phyloP scores from a whole-genome alignment of 2,888 invertebrate genomes.

The Drosophila eohydei region DNA sequence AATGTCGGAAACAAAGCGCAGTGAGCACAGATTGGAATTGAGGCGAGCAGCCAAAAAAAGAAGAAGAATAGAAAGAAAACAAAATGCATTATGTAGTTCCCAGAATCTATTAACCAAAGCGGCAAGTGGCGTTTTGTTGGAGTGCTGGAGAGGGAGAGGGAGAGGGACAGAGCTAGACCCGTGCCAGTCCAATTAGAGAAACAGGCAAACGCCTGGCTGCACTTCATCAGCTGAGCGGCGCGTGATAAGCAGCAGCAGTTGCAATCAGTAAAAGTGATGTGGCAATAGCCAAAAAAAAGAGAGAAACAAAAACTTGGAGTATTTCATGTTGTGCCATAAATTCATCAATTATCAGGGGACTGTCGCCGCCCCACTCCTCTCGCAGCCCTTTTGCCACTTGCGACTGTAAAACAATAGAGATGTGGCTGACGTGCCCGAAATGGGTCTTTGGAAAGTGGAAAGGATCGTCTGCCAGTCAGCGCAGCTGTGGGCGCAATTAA shows the following conservation, averaged over 20 bases:
- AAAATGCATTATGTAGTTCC: slow-evolving; percentile 46
- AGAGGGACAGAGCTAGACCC: slow-evolving; percentile 6
- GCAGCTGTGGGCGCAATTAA: slow-evolving; percentile 68
- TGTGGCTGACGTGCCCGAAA: slow-evolving; percentile 47
- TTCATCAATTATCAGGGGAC: slow-evolving; percentile 64
- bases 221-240: slow-evolving; percentile 44
- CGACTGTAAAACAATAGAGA: slow-evolving; percentile 46
- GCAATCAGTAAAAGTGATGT: slow-evolving; percentile 58
- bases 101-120: slow-evolving; percentile 49
- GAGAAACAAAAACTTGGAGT: slow-evolving; percentile 8
- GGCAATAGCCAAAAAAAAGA: slow-evolving; percentile 23
- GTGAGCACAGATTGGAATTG: slow-evolving; percentile 47
- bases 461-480: slow-evolving; percentile 42
- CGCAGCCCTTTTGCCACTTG: background rate
- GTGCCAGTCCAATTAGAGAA: slow-evolving; percentile 51
- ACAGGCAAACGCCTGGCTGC: slow-evolving; percentile 37
- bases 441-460: slow-evolving; percentile 38
- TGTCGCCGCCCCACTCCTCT: background rate
- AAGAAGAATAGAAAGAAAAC: background rate
- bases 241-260: slow-evolving; percentile 41
- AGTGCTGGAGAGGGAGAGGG: background rate
- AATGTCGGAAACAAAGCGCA: slow-evolving; percentile 38
- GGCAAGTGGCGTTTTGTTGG: slow-evolving; percentile 25
- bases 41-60: slow-evolving; percentile 20
- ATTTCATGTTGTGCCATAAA: slow-evolving; percentile 56